phyloP scores from a whole-genome alignment of 2,797 vertebrate species.

The Crax fasciolata region DNA sequence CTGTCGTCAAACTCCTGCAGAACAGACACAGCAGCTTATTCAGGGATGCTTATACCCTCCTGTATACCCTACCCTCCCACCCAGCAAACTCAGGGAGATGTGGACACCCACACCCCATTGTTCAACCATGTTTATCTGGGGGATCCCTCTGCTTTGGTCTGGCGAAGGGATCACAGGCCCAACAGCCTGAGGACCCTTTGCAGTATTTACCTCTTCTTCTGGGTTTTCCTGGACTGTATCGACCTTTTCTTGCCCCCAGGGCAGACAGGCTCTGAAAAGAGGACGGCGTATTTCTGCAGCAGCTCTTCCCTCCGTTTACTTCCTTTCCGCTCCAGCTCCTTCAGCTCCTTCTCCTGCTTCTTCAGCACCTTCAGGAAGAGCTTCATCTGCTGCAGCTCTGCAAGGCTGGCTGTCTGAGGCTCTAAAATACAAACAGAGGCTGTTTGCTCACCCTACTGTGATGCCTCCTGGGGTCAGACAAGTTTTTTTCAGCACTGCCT shows the following conservation, averaged over 20 bases:
- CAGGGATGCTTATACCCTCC: fast-evolving
- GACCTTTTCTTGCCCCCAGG: conserved; percentile 69
- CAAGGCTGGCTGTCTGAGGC: conserved; percentile 84
- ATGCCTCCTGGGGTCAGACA: background rate
- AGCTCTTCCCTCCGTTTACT: conserved; percentile 91
- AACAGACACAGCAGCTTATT: background rate
- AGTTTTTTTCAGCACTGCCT: background rate
- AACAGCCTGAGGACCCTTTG: background rate
- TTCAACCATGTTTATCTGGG: fast-evolving
- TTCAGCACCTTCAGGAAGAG: conserved; percentile 90
- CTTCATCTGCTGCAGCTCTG: conserved; percentile 92
- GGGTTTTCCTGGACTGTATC: conserved; percentile 40
- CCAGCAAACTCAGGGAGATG: background rate
- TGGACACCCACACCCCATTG: background rate
- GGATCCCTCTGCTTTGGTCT: background rate
- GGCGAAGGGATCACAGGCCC: background rate
- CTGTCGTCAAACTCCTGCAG: conserved; percentile 59
- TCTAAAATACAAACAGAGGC: conserved; percentile 77
- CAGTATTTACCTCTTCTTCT: conserved; percentile 88
- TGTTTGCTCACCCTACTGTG: background rate
- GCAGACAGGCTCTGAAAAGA: conserved; percentile 81
- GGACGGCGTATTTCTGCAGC: conserved; percentile 86
- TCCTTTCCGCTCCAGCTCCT: conserved; percentile 89
- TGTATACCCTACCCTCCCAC: background rate
- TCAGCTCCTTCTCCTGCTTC: conserved; percentile 94